These are phyloP conservation scores for Champsocephalus esox DNA, from an alignment of 2,797 vertebrate species.

Conservation along the genomic window DNA sequence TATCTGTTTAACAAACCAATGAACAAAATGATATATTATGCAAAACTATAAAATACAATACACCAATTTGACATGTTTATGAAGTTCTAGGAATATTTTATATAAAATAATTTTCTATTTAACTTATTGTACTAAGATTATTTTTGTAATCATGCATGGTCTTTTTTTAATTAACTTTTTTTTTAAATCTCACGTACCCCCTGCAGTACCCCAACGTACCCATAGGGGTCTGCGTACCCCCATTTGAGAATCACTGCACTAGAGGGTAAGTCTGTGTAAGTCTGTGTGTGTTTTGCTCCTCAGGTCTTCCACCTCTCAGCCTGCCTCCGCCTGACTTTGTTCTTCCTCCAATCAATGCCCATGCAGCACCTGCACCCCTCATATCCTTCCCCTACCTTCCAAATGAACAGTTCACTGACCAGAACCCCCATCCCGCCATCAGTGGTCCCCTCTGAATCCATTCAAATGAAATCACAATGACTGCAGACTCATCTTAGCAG, in stretches of 20 bases:
- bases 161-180: too few species aligned
- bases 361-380: conserved; percentile 34
- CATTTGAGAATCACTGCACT: not conserved
- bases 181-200: too few species aligned
- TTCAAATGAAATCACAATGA: conserved; percentile 74
- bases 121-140: too few species aligned
- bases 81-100: too few species aligned
- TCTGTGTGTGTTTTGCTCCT: conserved; percentile 7
- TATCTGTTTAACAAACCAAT: too few species aligned
- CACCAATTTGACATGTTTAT: too few species aligned
- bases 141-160: too few species aligned
- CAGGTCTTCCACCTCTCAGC: conserved; percentile 84
- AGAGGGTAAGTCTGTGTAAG: not conserved
- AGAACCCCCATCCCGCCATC: conserved; percentile 60
- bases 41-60: too few species aligned
- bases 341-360: conserved; percentile 65
- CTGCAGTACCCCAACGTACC: too few species aligned
- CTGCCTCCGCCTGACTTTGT: conserved; percentile 78
- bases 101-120: too few species aligned
- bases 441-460: conserved; percentile 70
- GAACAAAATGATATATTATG: too few species aligned
- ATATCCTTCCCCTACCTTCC: conserved; percentile 36
- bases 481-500: conserved; percentile 87
- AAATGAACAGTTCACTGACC: conserved; percentile 73
- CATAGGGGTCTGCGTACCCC: too few species aligned